Percentiles rank a stretch among this genome's conserved stretches.
These are phyloP conservation scores for Conus ventricosus DNA, from an alignment of 1,140 invertebrate species.

Conservation along the genomic window DNA sequence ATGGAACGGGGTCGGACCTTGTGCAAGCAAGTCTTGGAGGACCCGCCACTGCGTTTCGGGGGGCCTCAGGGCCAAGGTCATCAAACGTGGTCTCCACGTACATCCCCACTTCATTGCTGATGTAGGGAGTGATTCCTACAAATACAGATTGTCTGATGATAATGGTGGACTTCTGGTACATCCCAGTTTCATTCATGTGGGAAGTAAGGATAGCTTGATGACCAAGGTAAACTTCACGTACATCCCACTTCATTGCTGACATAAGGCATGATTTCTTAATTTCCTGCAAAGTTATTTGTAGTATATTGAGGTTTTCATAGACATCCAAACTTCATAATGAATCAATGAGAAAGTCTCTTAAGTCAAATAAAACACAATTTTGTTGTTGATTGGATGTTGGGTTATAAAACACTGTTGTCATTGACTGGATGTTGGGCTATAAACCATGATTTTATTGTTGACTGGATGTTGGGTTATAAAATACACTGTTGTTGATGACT, in stretches of 20 bases:
- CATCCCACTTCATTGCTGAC: conserved; percentile 9
- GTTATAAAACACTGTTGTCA: too few relatives aligned
- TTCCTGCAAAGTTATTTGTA: too few relatives aligned
- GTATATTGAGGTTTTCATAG: too few relatives aligned
- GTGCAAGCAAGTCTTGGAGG: conserved; percentile 63
- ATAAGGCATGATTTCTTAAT: background rate
- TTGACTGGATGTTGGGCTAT: too few relatives aligned
- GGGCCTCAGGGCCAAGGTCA: conserved; percentile 54
- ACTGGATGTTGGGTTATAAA: too few relatives aligned
- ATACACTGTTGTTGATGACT: too few relatives aligned
- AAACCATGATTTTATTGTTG: too few relatives aligned
- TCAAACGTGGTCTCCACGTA: conserved; percentile 66
- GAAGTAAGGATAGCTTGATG: conserved; percentile 5
- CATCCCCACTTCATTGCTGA: conserved; percentile 75
- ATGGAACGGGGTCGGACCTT: conserved; percentile 42
- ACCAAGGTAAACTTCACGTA: background rate
- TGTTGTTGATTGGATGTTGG: too few relatives aligned
- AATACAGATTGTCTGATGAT: background rate
- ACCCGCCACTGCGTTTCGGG: conserved; percentile 65
- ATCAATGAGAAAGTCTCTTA: too few relatives aligned
- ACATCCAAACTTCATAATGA: too few relatives aligned
- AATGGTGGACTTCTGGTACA: background rate
- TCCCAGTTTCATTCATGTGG: background rate
- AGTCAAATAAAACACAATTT: too few relatives aligned
- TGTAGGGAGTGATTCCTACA: conserved; percentile 71